Percentiles rank a stretch among this genome's conserved stretches.
These are phyloP conservation scores for Cyprinodon diabolis DNA, from an alignment of 2,797 vertebrate species.

Conservation along the genomic window DNA sequence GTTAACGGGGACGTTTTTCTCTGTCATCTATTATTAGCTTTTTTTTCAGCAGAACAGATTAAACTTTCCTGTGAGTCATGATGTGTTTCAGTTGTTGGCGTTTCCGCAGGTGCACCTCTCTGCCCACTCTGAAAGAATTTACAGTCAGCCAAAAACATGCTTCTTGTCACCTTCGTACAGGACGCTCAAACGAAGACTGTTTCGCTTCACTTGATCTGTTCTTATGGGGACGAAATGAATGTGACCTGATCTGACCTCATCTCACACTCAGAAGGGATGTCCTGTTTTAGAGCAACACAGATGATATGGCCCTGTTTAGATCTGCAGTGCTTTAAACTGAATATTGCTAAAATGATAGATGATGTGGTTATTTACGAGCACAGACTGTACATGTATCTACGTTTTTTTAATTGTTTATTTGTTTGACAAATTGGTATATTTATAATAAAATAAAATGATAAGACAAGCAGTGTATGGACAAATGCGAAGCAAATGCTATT, in stretches of 20 bases:
- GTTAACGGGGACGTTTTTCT: slow-evolving; percentile 38
- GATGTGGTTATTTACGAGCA: neutral
- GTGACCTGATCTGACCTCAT: slow-evolving; percentile 20
- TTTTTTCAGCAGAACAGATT: slow-evolving; percentile 31
- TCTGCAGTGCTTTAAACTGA: neutral
- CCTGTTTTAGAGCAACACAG: slow-evolving; percentile 24
- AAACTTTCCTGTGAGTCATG: slow-evolving; percentile 66
- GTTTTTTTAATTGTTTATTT: neutral
- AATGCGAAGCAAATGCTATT: too few species aligned
- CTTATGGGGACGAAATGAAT: slow-evolving; percentile 9
- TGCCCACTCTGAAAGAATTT: neutral
- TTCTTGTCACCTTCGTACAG: slow-evolving; percentile 2
- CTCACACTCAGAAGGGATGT: slow-evolving; percentile 11
- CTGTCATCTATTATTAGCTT: slow-evolving; percentile 14
- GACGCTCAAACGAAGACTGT: neutral
- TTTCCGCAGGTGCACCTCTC: slow-evolving; percentile 43
- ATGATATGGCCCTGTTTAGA: neutral
- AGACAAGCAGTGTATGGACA: too few species aligned
- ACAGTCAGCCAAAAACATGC: slow-evolving; percentile 4
- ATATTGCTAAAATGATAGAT: neutral
- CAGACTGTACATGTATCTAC: neutral
- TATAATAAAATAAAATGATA: too few species aligned
- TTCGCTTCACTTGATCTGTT: slow-evolving; percentile 35
- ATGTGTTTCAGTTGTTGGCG: slow-evolving; percentile 15
- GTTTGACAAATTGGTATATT: too few species aligned